A percentile compares a stretch with the other conserved stretches of the same genome.
phyloP scores from a whole-genome alignment of 2,797 vertebrate genomes.

The Scleropages formosus region DNA sequence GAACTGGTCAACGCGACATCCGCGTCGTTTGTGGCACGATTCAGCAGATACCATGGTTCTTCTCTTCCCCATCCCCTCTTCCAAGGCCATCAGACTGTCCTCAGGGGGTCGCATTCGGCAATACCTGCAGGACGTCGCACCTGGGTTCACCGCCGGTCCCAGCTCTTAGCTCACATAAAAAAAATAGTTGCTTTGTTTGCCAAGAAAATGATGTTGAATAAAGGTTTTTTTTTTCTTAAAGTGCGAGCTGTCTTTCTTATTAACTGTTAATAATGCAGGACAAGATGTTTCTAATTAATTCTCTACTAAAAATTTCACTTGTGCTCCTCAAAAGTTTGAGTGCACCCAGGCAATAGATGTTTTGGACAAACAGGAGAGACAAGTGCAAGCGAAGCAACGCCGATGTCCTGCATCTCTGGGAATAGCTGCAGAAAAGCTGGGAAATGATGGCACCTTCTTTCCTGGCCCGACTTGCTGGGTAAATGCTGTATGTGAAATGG shows the following conservation, averaged over 20 bases:
- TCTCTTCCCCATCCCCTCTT: neutral
- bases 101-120: neutral
- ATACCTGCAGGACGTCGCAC: neutral
- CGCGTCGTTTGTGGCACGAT: neutral
- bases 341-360: too few relatives aligned
- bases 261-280: neutral
- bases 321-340: too few relatives aligned
- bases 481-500: too few relatives aligned
- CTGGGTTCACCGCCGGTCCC: neutral
- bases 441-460: too few relatives aligned
- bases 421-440: too few relatives aligned
- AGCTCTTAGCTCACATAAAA: slow-evolving; percentile 5
- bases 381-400: neutral
- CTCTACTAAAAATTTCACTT: neutral
- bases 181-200: slow-evolving; percentile 26
- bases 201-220: slow-evolving; percentile 22
- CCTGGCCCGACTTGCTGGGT: too few relatives aligned
- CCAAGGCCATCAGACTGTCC: neutral
- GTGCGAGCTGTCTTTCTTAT: neutral
- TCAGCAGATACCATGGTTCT: neutral
- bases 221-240: slow-evolving; percentile 24
- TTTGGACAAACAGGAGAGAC: slow-evolving; percentile 1
- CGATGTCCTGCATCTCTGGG: too few relatives aligned
- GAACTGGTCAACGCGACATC: neutral
- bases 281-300: neutral